phyloP scores from a whole-genome alignment of 2,888 invertebrate species.

The Lepidochitona cinerea region DNA sequence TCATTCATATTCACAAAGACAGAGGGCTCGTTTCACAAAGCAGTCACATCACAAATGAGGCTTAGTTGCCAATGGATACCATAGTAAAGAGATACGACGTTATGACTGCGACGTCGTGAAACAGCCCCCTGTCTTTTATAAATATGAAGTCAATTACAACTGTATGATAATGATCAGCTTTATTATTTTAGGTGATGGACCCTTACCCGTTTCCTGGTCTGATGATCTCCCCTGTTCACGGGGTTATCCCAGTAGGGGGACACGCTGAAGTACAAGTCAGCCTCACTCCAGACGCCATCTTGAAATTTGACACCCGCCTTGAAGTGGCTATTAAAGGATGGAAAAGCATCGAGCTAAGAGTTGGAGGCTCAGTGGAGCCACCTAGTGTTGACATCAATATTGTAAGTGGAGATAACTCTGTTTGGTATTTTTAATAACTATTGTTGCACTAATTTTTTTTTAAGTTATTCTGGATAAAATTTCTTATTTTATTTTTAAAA shows the following conservation, averaged over 20 bases:
- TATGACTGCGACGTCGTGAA: no score
- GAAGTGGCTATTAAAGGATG: conserved; percentile 66
- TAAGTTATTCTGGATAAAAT: no score
- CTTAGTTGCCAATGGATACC: no score
- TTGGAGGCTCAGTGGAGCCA: conserved; percentile 69
- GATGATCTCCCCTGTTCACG: conserved; percentile 63
- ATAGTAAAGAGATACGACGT: no score
- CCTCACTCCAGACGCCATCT: conserved; percentile 66
- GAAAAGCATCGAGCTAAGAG: conserved; percentile 65
- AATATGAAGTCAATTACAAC: background rate
- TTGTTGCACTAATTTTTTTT: no score
- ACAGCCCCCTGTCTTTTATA: background rate
- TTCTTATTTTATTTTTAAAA: no score
- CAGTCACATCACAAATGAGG: no score
- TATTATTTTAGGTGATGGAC: conserved; percentile 60
- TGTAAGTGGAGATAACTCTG: conserved; percentile 41
- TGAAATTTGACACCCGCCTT: conserved; percentile 69
- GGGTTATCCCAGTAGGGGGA: conserved; percentile 69
- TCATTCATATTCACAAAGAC: background rate
- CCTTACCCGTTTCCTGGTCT: conserved; percentile 69
- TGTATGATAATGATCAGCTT: background rate
- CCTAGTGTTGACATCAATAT: conserved; percentile 68
- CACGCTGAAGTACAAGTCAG: conserved; percentile 61
- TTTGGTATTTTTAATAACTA: no score
- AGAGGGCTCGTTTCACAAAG: no score